A percentile compares a stretch with the other conserved stretches of the same genome.
Conservation (phyloP, 1,140 invertebrate species). For the Diabrotica undecimpunctata region DNA sequence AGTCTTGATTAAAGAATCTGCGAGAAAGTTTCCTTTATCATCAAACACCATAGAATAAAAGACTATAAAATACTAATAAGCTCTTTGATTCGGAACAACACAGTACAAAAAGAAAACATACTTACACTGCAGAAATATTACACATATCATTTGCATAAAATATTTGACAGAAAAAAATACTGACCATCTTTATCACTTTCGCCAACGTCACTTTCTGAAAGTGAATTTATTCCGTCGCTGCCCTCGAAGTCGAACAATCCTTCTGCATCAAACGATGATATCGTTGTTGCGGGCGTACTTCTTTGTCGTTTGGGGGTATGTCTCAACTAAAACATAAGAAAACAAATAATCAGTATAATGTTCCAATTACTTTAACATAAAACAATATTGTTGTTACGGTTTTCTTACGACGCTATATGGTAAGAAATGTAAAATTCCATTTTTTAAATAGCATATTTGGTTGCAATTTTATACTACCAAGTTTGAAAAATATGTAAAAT, state of each 20-base stretch:
- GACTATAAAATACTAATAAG: too few relatives aligned
- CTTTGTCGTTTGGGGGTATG: conserved; percentile 25
- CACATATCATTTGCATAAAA: too few relatives aligned
- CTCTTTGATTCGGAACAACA: too few relatives aligned
- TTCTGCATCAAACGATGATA: conserved; percentile 50
- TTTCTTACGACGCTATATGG: background rate
- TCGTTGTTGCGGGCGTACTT: conserved; percentile 21
- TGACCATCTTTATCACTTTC: conserved; percentile 46
- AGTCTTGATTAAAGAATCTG: too few relatives aligned
- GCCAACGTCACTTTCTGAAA: conserved; percentile 40
- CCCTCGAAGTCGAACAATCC: conserved; percentile 54
- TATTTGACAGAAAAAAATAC: too few relatives aligned
- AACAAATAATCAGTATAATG: conserved; percentile 3
- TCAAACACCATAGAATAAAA: too few relatives aligned
- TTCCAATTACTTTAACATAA: background rate
- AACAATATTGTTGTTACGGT: background rate
- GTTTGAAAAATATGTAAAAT: too few relatives aligned
- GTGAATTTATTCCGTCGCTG: conserved; percentile 48
- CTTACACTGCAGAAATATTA: too few relatives aligned
- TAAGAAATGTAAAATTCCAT: background rate
- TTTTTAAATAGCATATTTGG: too few relatives aligned
- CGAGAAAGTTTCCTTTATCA: too few relatives aligned
- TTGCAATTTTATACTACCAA: too few relatives aligned
- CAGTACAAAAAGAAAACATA: too few relatives aligned
- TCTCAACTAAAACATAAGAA: conserved; percentile 3